phyloP scores from a whole-genome alignment of 1,140 invertebrate species.

The Leptinotarsa texana region DNA sequence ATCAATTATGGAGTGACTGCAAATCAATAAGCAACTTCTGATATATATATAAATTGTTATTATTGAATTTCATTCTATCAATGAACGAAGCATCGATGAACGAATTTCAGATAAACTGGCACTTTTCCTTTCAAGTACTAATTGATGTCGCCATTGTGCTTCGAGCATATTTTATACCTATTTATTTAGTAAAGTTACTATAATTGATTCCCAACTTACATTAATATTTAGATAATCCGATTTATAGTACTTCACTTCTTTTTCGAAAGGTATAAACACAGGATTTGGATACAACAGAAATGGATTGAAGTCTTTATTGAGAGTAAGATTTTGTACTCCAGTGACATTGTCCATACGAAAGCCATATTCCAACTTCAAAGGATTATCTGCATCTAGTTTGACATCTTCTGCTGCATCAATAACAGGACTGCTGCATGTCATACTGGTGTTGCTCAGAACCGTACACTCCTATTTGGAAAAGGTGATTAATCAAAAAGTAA shows the following conservation, averaged over 20 bases:
- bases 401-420: conserved; percentile 69
- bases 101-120: no score
- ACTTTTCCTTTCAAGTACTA: no score
- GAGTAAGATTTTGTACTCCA: conserved; percentile 80
- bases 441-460: conserved; percentile 75
- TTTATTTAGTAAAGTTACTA: no score
- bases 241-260: conserved; percentile 92
- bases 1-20: no score
- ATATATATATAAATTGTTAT: no score
- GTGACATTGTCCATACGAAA: conserved; percentile 95
- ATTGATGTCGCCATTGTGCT: no score
- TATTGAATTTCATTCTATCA: no score
- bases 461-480: conserved; percentile 67
- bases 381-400: conserved; percentile 74
- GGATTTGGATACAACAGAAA: conserved; percentile 93
- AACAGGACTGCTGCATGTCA: conserved; percentile 85
- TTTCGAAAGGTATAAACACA: conserved; percentile 84
- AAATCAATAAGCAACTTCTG: no score
- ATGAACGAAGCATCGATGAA: no score
- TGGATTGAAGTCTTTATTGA: conserved; percentile 61
- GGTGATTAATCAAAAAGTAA: not conserved
- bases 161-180: no score
- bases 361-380: conserved; percentile 83
- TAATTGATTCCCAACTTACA: conserved; percentile 56
- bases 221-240: conserved; percentile 96